phyloP scores from a whole-genome alignment of 2,113 vertebrate species.

The Mandrillus leucophaeus region DNA sequence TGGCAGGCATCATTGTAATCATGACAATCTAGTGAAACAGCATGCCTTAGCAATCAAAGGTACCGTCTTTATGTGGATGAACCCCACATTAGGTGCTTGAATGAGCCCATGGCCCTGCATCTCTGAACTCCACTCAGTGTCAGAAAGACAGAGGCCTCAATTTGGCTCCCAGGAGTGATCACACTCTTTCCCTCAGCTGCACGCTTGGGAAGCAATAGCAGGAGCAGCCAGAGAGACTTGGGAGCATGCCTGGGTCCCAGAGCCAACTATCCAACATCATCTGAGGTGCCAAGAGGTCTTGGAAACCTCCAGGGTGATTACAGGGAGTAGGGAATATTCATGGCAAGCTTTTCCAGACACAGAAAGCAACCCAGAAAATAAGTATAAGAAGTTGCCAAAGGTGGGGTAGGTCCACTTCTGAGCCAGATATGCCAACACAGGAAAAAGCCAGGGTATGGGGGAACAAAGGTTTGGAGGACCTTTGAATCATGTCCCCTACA shows the following conservation, averaged over 20 bases:
- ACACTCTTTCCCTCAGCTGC: constrained; percentile 31
- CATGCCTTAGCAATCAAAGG: background rate
- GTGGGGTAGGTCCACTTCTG: background rate
- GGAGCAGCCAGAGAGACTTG: constrained; percentile 70
- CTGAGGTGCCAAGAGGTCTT: constrained; percentile 58
- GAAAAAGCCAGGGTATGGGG: background rate
- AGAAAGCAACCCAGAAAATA: constrained; percentile 8
- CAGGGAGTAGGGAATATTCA: constrained; percentile 29
- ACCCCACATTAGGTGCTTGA: background rate
- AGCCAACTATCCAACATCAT: constrained; percentile 62
- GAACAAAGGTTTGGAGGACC: background rate
- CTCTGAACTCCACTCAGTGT: background rate
- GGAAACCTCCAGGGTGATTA: constrained; percentile 60
- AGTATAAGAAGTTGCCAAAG: constrained; percentile 6
- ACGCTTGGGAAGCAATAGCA: constrained; percentile 22
- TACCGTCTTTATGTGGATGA: background rate
- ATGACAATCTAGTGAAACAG: background rate
- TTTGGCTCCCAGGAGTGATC: constrained; percentile 37
- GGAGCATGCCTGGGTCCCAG: constrained; percentile 54
- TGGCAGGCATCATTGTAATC: background rate
- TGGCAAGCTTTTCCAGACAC: constrained; percentile 15
- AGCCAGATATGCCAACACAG: background rate
- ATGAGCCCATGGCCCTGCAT: background rate
- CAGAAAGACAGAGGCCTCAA: background rate
- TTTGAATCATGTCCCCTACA: background rate